phyloP scores from a whole-genome alignment of 1,140 invertebrate genomes.

The Mycetomoellerius zeteki region DNA sequence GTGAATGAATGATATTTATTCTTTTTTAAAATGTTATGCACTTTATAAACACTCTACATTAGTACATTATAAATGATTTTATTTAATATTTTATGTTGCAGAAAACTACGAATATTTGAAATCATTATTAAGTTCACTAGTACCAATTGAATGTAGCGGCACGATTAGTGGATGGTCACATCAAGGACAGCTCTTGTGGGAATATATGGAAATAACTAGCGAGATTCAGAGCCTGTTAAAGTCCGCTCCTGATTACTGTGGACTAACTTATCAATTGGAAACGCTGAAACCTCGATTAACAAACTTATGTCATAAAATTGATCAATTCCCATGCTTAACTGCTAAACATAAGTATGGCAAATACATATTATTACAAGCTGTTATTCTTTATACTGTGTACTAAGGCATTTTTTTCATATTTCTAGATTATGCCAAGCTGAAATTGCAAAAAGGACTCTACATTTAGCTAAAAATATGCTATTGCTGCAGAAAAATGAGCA shows the following conservation, averaged over 20 bases:
- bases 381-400: neutral
- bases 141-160: slow-evolving; percentile 82
- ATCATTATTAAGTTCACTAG: slow-evolving; percentile 87
- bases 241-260: slow-evolving; percentile 71
- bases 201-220: slow-evolving; percentile 89
- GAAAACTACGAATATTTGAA: slow-evolving; percentile 90
- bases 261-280: slow-evolving; percentile 89
- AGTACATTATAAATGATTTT: neutral
- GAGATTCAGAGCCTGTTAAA: slow-evolving; percentile 86
- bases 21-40: too few species aligned
- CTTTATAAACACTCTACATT: slow-evolving; percentile 6
- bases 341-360: slow-evolving; percentile 88
- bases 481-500: slow-evolving; percentile 84
- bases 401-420: slow-evolving; percentile 41
- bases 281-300: slow-evolving; percentile 89
- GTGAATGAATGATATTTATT: too few species aligned
- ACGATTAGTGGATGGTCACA: slow-evolving; percentile 88
- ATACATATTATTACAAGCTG: neutral
- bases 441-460: slow-evolving; percentile 89
- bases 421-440: slow-evolving; percentile 89
- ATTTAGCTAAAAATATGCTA: slow-evolving; percentile 87
- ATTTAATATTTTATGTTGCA: slow-evolving; percentile 81
- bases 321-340: slow-evolving; percentile 88
- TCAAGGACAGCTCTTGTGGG: slow-evolving; percentile 90
- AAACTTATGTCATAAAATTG: slow-evolving; percentile 89